Conservation (phyloP, 1,140 invertebrate species). For the Drosophila truncata region DNA sequence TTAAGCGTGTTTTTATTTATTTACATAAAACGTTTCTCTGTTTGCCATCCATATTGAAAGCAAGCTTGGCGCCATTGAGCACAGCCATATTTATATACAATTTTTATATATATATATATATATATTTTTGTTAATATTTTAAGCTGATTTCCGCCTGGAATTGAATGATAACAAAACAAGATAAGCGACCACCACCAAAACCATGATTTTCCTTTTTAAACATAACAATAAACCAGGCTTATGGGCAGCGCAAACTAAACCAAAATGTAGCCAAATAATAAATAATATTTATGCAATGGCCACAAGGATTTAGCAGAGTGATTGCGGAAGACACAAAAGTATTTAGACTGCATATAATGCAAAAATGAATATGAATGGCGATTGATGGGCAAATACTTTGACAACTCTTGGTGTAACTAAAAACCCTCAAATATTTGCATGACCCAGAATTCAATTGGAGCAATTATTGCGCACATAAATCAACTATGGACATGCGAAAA, state of each 20-base stretch:
- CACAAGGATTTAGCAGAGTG: constrained; percentile 42
- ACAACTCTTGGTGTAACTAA: neutral
- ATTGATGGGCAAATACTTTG: constrained; percentile 27
- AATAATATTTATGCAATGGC: constrained; percentile 41
- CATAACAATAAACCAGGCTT: constrained; percentile 33
- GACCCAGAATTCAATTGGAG: constrained; percentile 55
- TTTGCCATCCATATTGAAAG: constrained; percentile 62
- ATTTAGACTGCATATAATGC: constrained; percentile 23
- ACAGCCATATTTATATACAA: constrained; percentile 46
- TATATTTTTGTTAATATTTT: constrained; percentile 71
- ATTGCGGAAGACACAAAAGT: constrained; percentile 30
- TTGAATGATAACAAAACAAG: constrained; percentile 68
- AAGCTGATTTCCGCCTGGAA: constrained; percentile 77
- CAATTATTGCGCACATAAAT: constrained; percentile 69
- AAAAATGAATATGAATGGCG: constrained; percentile 32
- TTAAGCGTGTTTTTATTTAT: constrained; percentile 77
- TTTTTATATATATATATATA: constrained; percentile 4
- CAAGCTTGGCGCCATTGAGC: constrained; percentile 33
- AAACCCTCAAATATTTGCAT: constrained; percentile 14
- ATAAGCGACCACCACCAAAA: constrained; percentile 51
- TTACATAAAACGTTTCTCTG: constrained; percentile 48
- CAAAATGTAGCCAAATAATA: constrained; percentile 31
- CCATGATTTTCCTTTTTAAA: constrained; percentile 19
- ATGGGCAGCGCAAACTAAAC: constrained; percentile 23
- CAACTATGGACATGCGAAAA: constrained; percentile 53